Conservation (phyloP, 1,140 invertebrate genomes). For the Archegozetes longisetosus region DNA sequence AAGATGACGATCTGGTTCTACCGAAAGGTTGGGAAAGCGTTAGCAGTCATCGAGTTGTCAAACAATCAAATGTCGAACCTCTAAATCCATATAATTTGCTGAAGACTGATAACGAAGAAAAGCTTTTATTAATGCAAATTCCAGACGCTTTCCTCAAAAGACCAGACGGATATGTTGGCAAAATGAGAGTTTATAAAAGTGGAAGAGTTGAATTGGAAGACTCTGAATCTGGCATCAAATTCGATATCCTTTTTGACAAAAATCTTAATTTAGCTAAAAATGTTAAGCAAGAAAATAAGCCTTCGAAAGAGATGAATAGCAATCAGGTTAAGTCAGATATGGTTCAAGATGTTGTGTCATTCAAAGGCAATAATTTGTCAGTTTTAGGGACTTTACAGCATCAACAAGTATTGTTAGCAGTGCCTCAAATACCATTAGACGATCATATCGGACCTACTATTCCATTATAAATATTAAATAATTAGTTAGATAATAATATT, state of each 20-base stretch:
- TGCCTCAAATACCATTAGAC: background rate
- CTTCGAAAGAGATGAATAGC: background rate
- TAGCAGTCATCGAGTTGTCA: background rate
- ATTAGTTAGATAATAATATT: no score
- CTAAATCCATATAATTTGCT: background rate
- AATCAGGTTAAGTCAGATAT: background rate
- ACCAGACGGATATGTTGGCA: background rate
- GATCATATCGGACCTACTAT: background rate
- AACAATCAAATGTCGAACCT: background rate
- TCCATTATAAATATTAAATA: no score
- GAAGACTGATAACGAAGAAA: background rate
- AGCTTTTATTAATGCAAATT: conserved; percentile 1
- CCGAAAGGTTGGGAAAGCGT: conserved; percentile 5
- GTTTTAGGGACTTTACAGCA: background rate
- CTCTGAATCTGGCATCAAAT: background rate
- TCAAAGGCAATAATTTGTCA: background rate
- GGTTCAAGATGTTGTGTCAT: background rate
- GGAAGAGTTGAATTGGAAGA: background rate
- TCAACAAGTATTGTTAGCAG: background rate
- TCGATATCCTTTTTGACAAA: background rate
- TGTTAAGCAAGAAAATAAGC: background rate
- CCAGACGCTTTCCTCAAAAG: background rate
- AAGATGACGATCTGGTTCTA: background rate
- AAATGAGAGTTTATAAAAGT: conserved; percentile 3
- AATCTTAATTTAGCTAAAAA: background rate